phyloP scores from a whole-genome alignment of 2,888 invertebrate species.

The Lottia gigantea region DNA sequence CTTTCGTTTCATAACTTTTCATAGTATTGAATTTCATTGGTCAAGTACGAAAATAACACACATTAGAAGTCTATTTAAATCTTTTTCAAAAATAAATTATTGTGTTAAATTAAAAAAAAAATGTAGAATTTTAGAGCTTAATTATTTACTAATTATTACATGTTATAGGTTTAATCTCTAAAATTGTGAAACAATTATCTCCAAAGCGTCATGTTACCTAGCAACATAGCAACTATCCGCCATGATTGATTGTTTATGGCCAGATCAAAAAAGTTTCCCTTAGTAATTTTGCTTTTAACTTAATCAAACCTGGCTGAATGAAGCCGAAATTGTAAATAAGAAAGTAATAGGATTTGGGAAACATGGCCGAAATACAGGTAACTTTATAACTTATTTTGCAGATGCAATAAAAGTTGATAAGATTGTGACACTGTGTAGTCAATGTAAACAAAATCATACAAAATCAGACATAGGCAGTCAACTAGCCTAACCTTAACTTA shows the following conservation, averaged over 20 bases:
- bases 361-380: slow-evolving; percentile 39
- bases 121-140: too few relatives aligned
- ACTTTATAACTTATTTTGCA: background rate
- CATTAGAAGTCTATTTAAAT: background rate
- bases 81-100: background rate
- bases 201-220: slow-evolving; percentile 20
- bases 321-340: too few relatives aligned
- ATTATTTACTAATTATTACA: too few relatives aligned
- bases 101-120: background rate
- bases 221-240: slow-evolving; percentile 40
- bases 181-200: background rate
- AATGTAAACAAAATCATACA: background rate
- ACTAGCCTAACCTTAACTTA: too few relatives aligned
- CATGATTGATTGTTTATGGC: slow-evolving; percentile 29
- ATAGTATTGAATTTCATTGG: too few relatives aligned
- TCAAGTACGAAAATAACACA: too few relatives aligned
- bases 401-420: background rate
- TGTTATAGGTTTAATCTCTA: background rate
- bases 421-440: background rate
- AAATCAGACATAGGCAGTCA: background rate
- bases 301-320: background rate
- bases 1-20: too few relatives aligned
- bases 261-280: background rate
- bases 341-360: background rate
- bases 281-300: slow-evolving; percentile 8